Conservation (phyloP, 2,113 vertebrate species). For the Pseudorhombus dupliciocellatus region DNA sequence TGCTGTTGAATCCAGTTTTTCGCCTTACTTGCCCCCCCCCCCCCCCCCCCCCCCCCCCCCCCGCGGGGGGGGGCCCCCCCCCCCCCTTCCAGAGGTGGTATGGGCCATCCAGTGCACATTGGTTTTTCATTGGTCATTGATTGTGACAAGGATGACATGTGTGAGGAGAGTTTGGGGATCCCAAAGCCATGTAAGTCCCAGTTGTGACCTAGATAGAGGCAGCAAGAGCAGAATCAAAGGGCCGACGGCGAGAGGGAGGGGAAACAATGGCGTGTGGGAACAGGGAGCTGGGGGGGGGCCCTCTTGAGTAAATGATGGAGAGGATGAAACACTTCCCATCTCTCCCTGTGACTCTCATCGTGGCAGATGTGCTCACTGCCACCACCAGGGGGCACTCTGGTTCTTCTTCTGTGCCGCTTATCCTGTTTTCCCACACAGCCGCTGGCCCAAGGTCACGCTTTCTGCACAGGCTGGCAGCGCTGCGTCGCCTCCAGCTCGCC, state of each 20-base stretch:
- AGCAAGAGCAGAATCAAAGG: slow-evolving; percentile 88
- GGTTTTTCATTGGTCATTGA: slow-evolving; percentile 74
- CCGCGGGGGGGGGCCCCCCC: not conserved
- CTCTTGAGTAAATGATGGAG: slow-evolving; percentile 39
- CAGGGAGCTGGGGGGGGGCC: not conserved
- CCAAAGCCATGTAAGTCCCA: slow-evolving; percentile 76
- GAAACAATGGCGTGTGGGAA: not conserved
- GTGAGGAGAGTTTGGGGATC: slow-evolving; percentile 16
- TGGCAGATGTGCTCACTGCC: slow-evolving; percentile 20
- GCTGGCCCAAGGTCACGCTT: slow-evolving; percentile 72
- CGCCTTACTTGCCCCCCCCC: slow-evolving; percentile 8
- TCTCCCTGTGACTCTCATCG: slow-evolving; percentile 9
- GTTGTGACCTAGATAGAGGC: slow-evolving; percentile 87
- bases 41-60: too few relatives aligned
- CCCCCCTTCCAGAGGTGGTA: slow-evolving; percentile 67
- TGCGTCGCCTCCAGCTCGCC: slow-evolving; percentile 48
- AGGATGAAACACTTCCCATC: slow-evolving; percentile 31
- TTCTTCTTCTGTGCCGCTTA: slow-evolving; percentile 14
- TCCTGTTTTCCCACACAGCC: slow-evolving; percentile 35
- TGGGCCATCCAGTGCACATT: slow-evolving; percentile 65
- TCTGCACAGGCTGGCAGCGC: slow-evolving; percentile 51
- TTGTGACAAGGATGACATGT: slow-evolving; percentile 35
- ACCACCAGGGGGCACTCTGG: slow-evolving; percentile 56
- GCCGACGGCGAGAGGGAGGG: slow-evolving; percentile 50
- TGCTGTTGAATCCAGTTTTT: slow-evolving; percentile 3